Conservation (phyloP, 92 coral and sea anemone species). For the Zoanthus gigantus region DNA sequence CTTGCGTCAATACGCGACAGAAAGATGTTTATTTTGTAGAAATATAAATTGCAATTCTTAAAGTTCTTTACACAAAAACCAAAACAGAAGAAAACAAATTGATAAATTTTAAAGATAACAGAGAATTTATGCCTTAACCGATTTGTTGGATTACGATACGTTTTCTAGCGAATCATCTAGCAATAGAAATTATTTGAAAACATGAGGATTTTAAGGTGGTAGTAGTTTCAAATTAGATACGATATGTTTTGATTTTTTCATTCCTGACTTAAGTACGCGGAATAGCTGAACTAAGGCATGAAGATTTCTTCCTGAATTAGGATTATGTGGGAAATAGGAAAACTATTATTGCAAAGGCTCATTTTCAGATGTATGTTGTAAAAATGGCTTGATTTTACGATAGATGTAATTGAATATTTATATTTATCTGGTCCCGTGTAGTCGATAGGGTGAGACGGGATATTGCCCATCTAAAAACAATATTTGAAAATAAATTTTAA, state of each 20-base stretch:
- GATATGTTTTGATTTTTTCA: background rate
- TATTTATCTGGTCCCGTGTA: constrained; percentile 34
- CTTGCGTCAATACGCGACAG: too few species aligned
- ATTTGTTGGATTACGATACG: background rate
- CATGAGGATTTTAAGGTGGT: background rate
- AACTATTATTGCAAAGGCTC: constrained; percentile 30
- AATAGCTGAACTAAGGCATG: background rate
- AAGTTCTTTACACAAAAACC: background rate
- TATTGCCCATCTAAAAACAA: constrained; percentile 20
- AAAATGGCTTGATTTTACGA: constrained; percentile 44
- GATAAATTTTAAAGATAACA: background rate
- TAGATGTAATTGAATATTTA: constrained; percentile 42
- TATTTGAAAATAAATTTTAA: constrained; percentile 44
- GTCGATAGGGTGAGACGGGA: constrained; percentile 16
- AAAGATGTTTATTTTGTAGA: constrained; percentile 1
- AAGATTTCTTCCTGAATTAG: background rate
- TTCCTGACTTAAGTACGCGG: background rate
- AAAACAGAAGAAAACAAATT: background rate
- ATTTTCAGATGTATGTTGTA: constrained; percentile 39
- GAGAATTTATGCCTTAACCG: background rate
- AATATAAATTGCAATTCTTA: background rate
- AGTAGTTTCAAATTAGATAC: background rate
- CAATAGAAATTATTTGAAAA: background rate
- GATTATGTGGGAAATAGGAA: background rate
- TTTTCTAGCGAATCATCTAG: background rate